Evolutionary conservation across 2,113 vertebrate genomes (phyloP).

Genomic region (Hemibagrus wyckioides): DNA sequence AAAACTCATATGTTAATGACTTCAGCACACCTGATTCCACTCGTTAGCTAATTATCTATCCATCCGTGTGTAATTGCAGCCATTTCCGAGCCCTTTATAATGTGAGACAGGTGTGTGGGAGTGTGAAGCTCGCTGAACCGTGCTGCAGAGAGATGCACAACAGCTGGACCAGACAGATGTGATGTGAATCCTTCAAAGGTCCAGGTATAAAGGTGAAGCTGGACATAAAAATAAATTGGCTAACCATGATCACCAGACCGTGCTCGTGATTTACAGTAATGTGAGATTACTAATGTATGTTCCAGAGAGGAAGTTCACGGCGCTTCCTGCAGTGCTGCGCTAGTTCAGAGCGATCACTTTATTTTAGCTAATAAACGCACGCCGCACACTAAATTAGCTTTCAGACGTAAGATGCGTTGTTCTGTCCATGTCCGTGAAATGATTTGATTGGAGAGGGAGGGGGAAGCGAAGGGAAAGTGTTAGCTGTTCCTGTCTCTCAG

Average conservation of each 20-base stretch:
- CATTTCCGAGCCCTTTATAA: background rate
- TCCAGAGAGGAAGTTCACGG: background rate
- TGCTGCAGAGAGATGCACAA: background rate
- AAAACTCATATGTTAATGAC: background rate
- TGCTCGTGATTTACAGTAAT: background rate
- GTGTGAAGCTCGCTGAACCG: background rate
- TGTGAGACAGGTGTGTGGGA: constrained; percentile 1
- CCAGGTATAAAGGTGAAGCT: constrained; percentile 3
- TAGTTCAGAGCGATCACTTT: background rate
- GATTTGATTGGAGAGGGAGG: background rate
- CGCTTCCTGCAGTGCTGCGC: background rate
- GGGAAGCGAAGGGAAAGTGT: background rate
- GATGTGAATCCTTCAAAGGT: background rate
- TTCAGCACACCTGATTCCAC: background rate
- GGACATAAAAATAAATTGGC: constrained; percentile 16
- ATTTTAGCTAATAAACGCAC: background rate
- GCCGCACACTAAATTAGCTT: background rate
- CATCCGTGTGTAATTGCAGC: background rate
- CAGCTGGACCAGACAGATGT: background rate
- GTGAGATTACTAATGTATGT: too few species aligned
- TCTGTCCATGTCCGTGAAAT: background rate
- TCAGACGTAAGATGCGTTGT: background rate
- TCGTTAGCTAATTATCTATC: constrained; percentile 1
- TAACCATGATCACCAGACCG: background rate
- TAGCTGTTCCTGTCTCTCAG: background rate